Conservation (phyloP, 2,113 vertebrate genomes). For the Cnemophilus loriae region DNA sequence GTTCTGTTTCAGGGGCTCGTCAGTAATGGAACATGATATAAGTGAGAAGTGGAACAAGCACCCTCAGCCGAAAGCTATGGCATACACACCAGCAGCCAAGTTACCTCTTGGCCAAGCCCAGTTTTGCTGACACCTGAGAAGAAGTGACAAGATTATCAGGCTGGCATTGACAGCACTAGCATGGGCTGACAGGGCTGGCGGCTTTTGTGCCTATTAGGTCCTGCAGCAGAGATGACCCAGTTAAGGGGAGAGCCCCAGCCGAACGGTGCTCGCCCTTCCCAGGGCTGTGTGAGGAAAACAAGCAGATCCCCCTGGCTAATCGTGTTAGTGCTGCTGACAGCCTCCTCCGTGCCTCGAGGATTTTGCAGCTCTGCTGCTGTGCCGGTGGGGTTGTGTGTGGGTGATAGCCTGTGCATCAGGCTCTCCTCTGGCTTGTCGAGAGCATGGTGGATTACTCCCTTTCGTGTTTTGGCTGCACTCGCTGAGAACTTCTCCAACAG, state of each 20-base stretch:
- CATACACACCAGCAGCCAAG: background rate
- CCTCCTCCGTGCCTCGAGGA: fast-evolving
- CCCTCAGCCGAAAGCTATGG: fast-evolving
- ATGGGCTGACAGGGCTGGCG: background rate
- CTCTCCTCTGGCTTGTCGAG: background rate
- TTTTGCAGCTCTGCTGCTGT: slow-evolving; percentile 1
- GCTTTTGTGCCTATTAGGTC: background rate
- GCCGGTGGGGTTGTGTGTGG: background rate
- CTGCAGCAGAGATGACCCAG: background rate
- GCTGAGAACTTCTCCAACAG: background rate
- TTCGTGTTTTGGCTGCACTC: background rate
- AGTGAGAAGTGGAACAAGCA: background rate
- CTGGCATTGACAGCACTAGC: background rate
- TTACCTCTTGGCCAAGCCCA: background rate
- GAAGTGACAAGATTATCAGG: background rate
- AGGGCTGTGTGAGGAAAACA: background rate
- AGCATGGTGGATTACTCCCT: background rate
- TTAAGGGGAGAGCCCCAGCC: background rate
- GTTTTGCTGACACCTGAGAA: background rate
- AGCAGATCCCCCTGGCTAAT: slow-evolving; percentile 26
- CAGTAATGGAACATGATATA: background rate
- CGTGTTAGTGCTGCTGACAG: slow-evolving; percentile 1
- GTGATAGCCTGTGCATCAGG: background rate
- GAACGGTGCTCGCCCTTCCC: background rate
- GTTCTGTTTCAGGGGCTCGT: background rate